phyloP scores from a whole-genome alignment of 2,888 invertebrate genomes.

The Apamea monoglypha region DNA sequence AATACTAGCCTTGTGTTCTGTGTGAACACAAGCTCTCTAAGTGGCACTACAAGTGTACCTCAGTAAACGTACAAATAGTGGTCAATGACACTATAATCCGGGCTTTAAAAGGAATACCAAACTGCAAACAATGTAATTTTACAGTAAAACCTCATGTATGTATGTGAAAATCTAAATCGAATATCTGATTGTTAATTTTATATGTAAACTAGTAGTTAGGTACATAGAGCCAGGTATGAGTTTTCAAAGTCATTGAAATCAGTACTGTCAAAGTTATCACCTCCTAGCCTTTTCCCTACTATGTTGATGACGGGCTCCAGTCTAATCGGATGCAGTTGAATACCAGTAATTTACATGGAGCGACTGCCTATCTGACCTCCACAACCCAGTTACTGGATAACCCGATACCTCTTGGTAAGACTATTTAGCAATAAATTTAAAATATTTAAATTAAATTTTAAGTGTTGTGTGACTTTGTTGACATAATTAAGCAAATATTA shows the following conservation, averaged over 20 bases:
- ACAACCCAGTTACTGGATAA: neutral
- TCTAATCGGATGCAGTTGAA: neutral
- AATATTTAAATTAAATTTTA: neutral
- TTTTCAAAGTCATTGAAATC: constrained; percentile 9
- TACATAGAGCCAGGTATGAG: neutral
- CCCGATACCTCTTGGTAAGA: neutral
- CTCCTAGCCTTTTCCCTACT: neutral
- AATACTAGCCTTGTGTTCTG: neutral
- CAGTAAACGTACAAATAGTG: neutral
- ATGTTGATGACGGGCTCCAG: neutral
- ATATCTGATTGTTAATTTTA: neutral
- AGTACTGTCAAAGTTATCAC: neutral
- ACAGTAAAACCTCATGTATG: constrained; percentile 3
- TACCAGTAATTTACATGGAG: neutral
- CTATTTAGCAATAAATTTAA: neutral
- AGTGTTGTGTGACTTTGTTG: neutral
- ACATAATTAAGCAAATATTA: constrained; percentile 7
- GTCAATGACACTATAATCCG: neutral
- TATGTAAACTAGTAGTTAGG: neutral
- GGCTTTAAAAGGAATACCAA: constrained; percentile 1
- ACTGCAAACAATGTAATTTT: constrained; percentile 11
- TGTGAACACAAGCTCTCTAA: neutral
- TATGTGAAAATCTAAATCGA: neutral
- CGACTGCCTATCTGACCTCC: too few relatives aligned
- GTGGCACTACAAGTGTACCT: neutral